Conservation (phyloP, 2,797 vertebrate species). For the Lepilemur septentrionalis region DNA sequence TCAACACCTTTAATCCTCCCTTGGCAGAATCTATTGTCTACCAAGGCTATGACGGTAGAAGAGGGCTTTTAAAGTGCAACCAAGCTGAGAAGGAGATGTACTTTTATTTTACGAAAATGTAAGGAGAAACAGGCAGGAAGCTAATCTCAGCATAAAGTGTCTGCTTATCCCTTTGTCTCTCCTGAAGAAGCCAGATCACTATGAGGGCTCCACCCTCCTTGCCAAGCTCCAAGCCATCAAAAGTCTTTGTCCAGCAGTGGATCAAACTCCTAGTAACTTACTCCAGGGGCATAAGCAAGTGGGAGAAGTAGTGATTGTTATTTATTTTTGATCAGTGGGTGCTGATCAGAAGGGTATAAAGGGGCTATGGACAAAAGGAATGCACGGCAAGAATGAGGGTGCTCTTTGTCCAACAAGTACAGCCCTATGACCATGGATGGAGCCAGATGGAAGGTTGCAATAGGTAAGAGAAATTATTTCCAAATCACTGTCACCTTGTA, state of each 20-base stretch:
- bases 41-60: background rate
- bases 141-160: background rate
- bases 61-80: background rate
- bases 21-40: background rate
- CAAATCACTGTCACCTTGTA: background rate
- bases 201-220: accelerated
- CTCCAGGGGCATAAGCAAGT: background rate
- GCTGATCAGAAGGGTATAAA: background rate
- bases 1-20: background rate
- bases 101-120: background rate
- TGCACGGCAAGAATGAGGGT: background rate
- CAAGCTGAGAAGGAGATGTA: background rate
- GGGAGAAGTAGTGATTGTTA: background rate
- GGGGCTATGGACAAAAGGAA: background rate
- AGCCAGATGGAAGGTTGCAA: background rate
- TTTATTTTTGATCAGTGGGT: background rate
- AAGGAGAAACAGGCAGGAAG: background rate
- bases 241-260: background rate
- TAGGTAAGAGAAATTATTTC: background rate
- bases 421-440: background rate
- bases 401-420: background rate
- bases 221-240: background rate
- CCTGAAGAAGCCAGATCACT: background rate
- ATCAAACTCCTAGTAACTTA: background rate
- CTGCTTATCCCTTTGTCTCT: background rate